These are phyloP conservation scores for Cynodonichthys magdalenae DNA, from an alignment of 2,797 vertebrate genomes.

Conservation along the genomic window DNA sequence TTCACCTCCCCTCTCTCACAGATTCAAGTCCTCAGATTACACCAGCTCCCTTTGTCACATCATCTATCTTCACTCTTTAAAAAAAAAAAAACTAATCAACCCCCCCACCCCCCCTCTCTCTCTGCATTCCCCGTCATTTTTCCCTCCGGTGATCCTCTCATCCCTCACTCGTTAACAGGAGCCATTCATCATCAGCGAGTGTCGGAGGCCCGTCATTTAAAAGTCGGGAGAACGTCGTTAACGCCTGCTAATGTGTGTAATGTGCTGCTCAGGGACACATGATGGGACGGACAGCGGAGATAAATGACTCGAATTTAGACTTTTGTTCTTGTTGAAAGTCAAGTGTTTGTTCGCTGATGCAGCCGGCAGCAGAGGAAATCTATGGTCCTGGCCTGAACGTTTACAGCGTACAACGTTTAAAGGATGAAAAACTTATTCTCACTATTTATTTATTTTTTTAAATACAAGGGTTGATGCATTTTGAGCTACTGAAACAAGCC, in stretches of 20 bases:
- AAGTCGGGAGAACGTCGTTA: constrained; percentile 35
- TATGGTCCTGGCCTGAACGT: constrained; percentile 10
- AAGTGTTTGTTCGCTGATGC: constrained; percentile 35
- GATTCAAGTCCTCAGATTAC: constrained; percentile 54
- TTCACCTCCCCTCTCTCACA: constrained; percentile 24
- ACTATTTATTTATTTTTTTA: constrained; percentile 11
- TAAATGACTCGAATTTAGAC: constrained; percentile 27
- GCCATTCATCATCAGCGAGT: constrained; percentile 47
- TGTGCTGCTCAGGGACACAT: constrained; percentile 11
- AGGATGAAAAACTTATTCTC: neutral
- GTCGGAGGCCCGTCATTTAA: constrained; percentile 32
- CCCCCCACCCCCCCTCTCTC: neutral
- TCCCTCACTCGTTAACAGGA: constrained; percentile 56
- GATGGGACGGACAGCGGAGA: constrained; percentile 32
- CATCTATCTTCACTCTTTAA: constrained; percentile 46
- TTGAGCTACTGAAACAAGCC: neutral
- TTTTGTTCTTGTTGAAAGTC: constrained; percentile 20
- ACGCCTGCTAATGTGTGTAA: constrained; percentile 57
- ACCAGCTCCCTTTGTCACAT: constrained; percentile 34
- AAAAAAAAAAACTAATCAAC: constrained; percentile 12
- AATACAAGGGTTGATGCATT: constrained; percentile 5
- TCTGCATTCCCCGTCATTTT: constrained; percentile 14
- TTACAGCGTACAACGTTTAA: constrained; percentile 5
- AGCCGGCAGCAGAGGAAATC: constrained; percentile 19
- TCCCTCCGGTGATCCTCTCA: constrained; percentile 50